phyloP scores from a whole-genome alignment of 2,888 invertebrate species.

The Trissonchulus latispiculum region DNA sequence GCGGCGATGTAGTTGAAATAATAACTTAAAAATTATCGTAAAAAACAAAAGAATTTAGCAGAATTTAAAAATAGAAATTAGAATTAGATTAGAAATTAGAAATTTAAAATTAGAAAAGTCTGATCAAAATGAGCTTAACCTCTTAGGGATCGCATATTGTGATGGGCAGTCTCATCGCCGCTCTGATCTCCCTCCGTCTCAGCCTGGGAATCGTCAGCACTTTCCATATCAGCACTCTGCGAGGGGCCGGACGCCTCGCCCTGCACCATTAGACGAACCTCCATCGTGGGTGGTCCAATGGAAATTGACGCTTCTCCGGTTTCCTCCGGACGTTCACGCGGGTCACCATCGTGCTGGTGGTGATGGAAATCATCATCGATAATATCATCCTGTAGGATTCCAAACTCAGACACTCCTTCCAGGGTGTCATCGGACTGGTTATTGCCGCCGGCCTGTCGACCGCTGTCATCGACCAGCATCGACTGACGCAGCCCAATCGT shows the following conservation, averaged over 20 bases:
- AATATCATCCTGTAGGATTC: neutral
- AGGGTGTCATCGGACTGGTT: neutral
- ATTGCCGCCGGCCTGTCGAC: neutral
- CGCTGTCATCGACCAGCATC: neutral
- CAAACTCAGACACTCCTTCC: neutral
- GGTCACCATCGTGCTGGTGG: too few species aligned
- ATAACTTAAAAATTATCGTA: too few species aligned
- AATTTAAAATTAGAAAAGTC: too few species aligned
- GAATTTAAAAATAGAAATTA: too few species aligned
- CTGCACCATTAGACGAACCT: conserved; percentile 24
- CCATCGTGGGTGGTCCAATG: neutral
- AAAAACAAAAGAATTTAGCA: too few species aligned
- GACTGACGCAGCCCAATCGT: neutral
- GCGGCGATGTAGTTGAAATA: too few species aligned
- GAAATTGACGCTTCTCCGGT: neutral
- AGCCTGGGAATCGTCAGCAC: conserved; percentile 31
- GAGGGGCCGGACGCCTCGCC: conserved; percentile 42
- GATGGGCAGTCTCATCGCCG: conserved; percentile 20
- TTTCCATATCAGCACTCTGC: neutral
- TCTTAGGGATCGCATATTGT: too few species aligned
- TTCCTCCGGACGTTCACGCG: neutral
- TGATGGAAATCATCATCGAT: neutral
- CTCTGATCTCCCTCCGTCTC: conserved; percentile 21
- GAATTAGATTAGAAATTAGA: too few species aligned
- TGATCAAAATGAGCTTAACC: too few species aligned